Conservation (phyloP, 2,113 vertebrate genomes). For the Lates calcarifer region DNA sequence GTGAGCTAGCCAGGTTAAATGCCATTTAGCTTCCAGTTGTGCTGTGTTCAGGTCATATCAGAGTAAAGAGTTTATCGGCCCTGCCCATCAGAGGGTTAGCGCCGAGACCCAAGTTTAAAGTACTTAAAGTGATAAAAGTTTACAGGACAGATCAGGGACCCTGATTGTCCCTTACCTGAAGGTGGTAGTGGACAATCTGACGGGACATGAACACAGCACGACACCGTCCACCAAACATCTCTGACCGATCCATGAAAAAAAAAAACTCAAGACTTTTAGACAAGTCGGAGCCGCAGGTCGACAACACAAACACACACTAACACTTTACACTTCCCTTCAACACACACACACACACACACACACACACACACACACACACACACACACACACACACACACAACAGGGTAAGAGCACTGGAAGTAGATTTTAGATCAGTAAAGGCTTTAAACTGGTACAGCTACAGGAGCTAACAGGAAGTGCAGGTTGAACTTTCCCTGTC, state of each 20-base stretch:
- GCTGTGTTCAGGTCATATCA: background rate
- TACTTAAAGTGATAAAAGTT: no score
- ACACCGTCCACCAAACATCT: background rate
- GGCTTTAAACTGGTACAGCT: background rate
- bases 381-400: background rate
- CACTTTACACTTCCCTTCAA: slow-evolving; percentile 8
- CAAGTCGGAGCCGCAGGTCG: background rate
- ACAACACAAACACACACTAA: background rate
- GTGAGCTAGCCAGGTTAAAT: background rate
- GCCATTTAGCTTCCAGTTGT: background rate
- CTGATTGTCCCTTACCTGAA: no score
- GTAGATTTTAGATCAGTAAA: background rate
- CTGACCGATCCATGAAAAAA: background rate
- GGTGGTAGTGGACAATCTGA: background rate
- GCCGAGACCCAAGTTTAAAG: no score
- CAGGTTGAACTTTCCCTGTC: background rate
- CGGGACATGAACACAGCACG: slow-evolving; percentile 7
- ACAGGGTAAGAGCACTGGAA: slow-evolving; percentile 15
- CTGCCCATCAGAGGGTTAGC: no score
- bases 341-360: background rate
- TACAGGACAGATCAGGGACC: no score
- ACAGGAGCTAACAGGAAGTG: slow-evolving; percentile 31
- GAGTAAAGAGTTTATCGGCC: no score
- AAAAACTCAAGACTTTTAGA: background rate
- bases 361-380: background rate